Evolutionary conservation across 2,888 invertebrate species (phyloP).

Genomic region (Synanthedon myopaeformis): DNA sequence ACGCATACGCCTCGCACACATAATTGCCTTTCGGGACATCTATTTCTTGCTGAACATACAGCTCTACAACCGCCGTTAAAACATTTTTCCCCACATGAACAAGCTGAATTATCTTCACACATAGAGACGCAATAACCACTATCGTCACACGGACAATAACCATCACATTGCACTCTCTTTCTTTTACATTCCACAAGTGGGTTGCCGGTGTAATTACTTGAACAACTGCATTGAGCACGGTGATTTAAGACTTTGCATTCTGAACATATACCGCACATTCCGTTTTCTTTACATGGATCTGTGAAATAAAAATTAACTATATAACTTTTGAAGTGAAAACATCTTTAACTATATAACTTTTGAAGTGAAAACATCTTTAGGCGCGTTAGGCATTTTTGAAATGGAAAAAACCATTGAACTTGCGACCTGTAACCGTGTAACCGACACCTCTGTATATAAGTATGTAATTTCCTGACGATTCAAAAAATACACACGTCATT

Average conservation of each 20-base stretch:
- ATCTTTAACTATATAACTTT: too few relatives aligned
- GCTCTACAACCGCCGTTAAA: conserved; percentile 78
- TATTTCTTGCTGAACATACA: conserved; percentile 75
- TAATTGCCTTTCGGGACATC: conserved; percentile 82
- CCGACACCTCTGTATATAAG: too few relatives aligned
- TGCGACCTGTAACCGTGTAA: too few relatives aligned
- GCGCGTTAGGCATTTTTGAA: too few relatives aligned
- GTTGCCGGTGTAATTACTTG: conserved; percentile 83
- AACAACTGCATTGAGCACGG: conserved; percentile 87
- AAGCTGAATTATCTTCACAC: conserved; percentile 76
- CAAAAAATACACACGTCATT: too few relatives aligned
- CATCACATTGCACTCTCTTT: conserved; percentile 79
- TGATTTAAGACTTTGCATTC: conserved; percentile 86
- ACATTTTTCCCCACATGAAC: conserved; percentile 87
- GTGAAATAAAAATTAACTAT: conserved; percentile 1
- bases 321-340: too few relatives aligned
- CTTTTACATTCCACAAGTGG: conserved; percentile 82
- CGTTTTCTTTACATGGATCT: conserved; percentile 83
- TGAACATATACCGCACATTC: conserved; percentile 86
- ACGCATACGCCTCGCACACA: conserved; percentile 79
- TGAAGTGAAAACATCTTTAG: too few relatives aligned
- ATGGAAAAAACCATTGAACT: too few relatives aligned
- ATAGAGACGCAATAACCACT: conserved; percentile 81
- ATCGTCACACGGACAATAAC: conserved; percentile 83
- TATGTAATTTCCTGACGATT: too few relatives aligned